phyloP scores from a whole-genome alignment of 2,797 vertebrate genomes.

The Pelochelys cantorii region DNA sequence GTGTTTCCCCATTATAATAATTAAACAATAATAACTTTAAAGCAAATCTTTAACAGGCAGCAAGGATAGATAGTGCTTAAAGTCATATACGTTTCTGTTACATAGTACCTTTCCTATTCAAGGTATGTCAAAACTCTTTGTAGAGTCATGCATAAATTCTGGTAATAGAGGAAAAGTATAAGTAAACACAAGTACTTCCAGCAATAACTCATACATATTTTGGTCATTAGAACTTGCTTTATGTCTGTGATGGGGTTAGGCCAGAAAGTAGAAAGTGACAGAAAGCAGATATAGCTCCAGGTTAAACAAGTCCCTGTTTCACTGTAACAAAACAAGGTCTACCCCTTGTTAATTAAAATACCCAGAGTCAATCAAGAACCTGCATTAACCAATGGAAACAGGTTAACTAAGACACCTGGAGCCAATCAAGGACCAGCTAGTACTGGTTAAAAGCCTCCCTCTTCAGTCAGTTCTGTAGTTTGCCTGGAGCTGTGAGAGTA shows the following conservation, averaged over 20 bases:
- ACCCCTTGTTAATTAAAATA: no score
- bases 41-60: slow-evolving; percentile 3
- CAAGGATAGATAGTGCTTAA: background rate
- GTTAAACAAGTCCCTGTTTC: no score
- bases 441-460: no score
- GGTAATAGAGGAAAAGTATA: background rate
- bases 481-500: no score
- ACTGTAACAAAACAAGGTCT: no score
- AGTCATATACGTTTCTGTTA: background rate
- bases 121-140: background rate
- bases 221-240: background rate
- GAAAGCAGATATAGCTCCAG: no score
- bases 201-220: background rate
- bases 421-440: no score
- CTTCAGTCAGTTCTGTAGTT: no score
- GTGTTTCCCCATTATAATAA: background rate
- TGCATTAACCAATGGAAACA: no score
- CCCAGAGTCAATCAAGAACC: no score
- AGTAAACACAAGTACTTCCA: background rate
- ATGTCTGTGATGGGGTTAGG: background rate
- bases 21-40: background rate
- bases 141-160: background rate
- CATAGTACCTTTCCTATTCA: background rate
- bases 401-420: no score
- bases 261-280: no score